Evolutionary conservation across 2,888 invertebrate species (phyloP), one percentile per base, ranked within the genome.

Genomic region (Glyphotaelius pellucidus): DNA sequence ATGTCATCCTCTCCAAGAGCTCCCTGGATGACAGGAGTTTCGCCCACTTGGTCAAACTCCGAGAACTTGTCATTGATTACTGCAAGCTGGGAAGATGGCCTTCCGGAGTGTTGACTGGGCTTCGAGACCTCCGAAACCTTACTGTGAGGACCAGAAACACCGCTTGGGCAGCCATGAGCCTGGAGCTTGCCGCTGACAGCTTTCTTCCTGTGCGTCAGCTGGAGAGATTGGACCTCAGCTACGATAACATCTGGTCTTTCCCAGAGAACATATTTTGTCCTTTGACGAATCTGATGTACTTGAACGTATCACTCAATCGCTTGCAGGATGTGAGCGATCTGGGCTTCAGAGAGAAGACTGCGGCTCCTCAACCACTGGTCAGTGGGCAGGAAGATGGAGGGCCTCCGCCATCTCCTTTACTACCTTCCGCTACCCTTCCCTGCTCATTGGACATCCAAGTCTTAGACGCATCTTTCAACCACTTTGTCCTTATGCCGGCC

Each of bases 201-300:
- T 98, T 98, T 95, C 96, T 97, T 92, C 97, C 97, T 92, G 97
- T 98, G 92, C 96, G 97, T 93, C 98, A 98, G 95, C 96, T 98
- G 94, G 98, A 98, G 95, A 97, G 98, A 94, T 96, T 98, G 93
- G 98, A 99, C 95, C 96, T 99, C 93, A 98, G 98, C 94, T 97
- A 97, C 94, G 98, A 98, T 95, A 98, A 98, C 95, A 98, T 98
- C 94, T 98, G 98, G 98, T 98, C 98, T 91, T 97, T 98, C 95
- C 98, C 98, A 38, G 98, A 98, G 94, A 97, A 97, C 94, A 96
- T 98, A 93, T 98, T 98, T 95, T 98, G 98, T 94, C 97, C 98
- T 5, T 95, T 98, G 94, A 97, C 97, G 80, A 98, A 98, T 94
- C 96, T 98, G 94, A 97, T 98, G 93, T 96, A 97, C 93, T 95